A percentile compares a stretch with the other conserved stretches of the same genome.
Conservation (phyloP, 2,113 vertebrate species). For the Astatoreochromis straeleni region DNA sequence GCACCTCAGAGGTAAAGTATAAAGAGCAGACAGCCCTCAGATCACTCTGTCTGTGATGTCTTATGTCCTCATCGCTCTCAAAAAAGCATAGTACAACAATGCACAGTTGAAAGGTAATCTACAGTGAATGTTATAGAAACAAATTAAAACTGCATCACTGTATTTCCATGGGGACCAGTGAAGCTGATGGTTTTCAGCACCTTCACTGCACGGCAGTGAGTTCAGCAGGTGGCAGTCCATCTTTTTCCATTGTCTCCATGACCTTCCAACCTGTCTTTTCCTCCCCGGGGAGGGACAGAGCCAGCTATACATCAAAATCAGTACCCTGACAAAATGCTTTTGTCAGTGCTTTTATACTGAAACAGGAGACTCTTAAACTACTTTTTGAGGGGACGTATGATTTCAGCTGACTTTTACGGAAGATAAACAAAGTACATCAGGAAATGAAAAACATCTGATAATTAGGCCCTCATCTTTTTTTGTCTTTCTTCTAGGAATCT, state of each 20-base stretch:
- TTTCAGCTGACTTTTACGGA: neutral
- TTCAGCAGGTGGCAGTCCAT: neutral
- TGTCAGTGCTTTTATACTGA: neutral
- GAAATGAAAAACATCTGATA: neutral
- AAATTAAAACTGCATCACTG: neutral
- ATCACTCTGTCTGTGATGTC: constrained; percentile 6
- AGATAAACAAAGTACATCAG: neutral
- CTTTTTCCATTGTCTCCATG: neutral
- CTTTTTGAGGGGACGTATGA: neutral
- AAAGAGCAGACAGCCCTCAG: constrained; percentile 7
- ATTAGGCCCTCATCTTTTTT: neutral
- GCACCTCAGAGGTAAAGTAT: neutral
- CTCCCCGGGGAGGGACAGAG: neutral
- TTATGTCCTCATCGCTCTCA: neutral
- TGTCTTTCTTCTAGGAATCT: neutral
- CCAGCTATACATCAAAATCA: neutral
- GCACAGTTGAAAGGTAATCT: neutral
- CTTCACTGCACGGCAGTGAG: neutral
- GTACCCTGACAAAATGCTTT: neutral
- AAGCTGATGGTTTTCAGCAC: neutral
- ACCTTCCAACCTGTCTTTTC: neutral
- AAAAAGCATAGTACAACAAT: neutral
- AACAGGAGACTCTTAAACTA: neutral
- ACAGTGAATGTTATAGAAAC: neutral
- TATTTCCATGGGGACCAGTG: neutral